Conservation (phyloP, 30 jellyfish, hydroid and myxozoan genomes). For the Turritopsis dohrnii region DNA sequence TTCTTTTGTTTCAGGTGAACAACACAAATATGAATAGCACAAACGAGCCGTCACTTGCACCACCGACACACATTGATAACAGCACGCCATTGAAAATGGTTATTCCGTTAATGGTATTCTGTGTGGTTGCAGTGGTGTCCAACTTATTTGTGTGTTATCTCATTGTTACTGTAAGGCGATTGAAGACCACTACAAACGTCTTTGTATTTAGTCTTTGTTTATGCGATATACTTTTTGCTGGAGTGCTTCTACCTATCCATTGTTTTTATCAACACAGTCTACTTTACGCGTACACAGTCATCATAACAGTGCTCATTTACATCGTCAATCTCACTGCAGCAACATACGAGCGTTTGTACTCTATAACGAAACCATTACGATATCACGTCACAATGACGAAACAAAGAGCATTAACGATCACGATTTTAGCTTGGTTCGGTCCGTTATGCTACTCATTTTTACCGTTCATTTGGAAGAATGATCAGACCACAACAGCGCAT, state of each 20-base stretch:
- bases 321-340: slow-evolving; percentile 61
- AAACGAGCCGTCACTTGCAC: not conserved
- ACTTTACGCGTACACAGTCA: slow-evolving; percentile 39
- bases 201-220: slow-evolving; percentile 71
- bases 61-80: not conserved
- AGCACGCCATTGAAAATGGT: slow-evolving; percentile 25
- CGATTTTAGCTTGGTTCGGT: slow-evolving; percentile 45
- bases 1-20: not conserved
- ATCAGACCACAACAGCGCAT: slow-evolving; percentile 3
- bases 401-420: slow-evolving; percentile 43
- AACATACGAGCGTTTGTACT: slow-evolving; percentile 66
- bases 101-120: slow-evolving; percentile 44
- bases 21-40: not conserved
- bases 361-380: slow-evolving; percentile 64
- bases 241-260: slow-evolving; percentile 54
- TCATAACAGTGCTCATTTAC: slow-evolving; percentile 47
- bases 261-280: slow-evolving; percentile 32
- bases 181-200: slow-evolving; percentile 65
- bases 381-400: slow-evolving; percentile 54
- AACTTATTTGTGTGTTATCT: slow-evolving; percentile 53
- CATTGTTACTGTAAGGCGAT: slow-evolving; percentile 27
- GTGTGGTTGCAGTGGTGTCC: slow-evolving; percentile 48
- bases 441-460: slow-evolving; percentile 53
- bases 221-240: slow-evolving; percentile 55
- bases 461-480: slow-evolving; percentile 58